Conservation (phyloP, 2,113 vertebrate genomes). For the Hyperopisus bebe region DNA sequence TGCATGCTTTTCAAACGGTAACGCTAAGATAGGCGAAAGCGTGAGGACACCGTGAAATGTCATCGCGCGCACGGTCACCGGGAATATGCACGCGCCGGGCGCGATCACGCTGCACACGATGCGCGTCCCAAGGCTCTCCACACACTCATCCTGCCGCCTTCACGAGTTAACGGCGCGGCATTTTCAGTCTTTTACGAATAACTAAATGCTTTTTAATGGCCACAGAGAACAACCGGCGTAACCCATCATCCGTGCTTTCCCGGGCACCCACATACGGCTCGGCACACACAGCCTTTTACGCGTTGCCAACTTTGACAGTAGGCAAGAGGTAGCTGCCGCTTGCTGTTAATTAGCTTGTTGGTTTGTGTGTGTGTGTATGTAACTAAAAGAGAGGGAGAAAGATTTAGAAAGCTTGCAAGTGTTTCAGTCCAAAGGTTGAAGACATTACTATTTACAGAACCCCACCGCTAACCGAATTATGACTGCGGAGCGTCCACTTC, state of each 20-base stretch:
- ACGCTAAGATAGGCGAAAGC: not conserved
- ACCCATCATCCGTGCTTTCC: not conserved
- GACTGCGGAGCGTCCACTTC: too few species aligned
- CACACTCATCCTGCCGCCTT: not conserved
- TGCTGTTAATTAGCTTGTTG: not conserved
- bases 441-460: not conserved
- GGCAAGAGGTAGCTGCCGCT: not conserved
- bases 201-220: not conserved
- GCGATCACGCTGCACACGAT: not conserved
- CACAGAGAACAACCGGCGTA: not conserved
- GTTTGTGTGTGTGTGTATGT: not conserved
- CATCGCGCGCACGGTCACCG: not conserved
- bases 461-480: not conserved
- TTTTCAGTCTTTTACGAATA: not conserved
- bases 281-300: not conserved
- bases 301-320: not conserved
- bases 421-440: slow-evolving; percentile 10
- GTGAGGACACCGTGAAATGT: not conserved
- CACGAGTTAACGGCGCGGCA: not conserved
- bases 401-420: not conserved
- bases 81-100: not conserved
- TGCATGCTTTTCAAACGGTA: not conserved
- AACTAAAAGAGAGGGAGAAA: not conserved
- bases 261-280: not conserved
- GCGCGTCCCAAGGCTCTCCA: not conserved